A percentile compares a stretch with the other conserved stretches of the same genome.
These are phyloP conservation scores for Stegodyphus mimosarum DNA, from an alignment of 1,140 invertebrate genomes.

Conservation along the genomic window DNA sequence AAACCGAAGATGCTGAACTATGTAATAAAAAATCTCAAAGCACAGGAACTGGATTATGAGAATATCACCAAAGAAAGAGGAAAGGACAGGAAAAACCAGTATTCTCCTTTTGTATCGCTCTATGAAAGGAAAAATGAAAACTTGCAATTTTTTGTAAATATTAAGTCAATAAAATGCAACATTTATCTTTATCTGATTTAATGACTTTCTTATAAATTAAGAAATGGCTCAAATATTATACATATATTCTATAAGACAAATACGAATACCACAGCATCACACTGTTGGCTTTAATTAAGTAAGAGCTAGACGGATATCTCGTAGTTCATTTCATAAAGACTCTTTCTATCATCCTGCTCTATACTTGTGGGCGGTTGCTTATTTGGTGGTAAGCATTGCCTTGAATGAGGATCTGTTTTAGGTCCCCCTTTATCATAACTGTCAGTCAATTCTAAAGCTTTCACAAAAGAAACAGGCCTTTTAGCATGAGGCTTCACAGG, in stretches of 20 bases:
- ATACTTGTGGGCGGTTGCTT: slow-evolving; percentile 33
- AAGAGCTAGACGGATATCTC: slow-evolving; percentile 83
- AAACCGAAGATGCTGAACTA: too few species aligned
- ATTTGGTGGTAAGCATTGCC: slow-evolving; percentile 60
- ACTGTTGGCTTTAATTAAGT: background rate
- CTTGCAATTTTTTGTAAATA: too few species aligned
- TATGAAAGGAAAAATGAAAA: too few species aligned
- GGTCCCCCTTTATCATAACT: slow-evolving; percentile 64
- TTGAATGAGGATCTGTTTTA: slow-evolving; percentile 54
- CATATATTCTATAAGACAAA: slow-evolving; percentile 26
- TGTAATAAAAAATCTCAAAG: too few species aligned
- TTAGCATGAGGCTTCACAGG: slow-evolving; percentile 50
- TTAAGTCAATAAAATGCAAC: too few species aligned
- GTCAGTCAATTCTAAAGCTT: slow-evolving; percentile 90
- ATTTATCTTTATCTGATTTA: background rate
- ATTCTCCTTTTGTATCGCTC: too few species aligned
- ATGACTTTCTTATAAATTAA: slow-evolving; percentile 16
- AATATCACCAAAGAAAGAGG: too few species aligned
- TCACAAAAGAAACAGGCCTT: slow-evolving; percentile 91
- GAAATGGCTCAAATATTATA: slow-evolving; percentile 21
- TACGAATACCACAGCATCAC: background rate
- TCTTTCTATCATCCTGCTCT: slow-evolving; percentile 78
- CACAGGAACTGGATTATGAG: too few species aligned
- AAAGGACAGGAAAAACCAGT: too few species aligned
- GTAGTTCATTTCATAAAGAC: slow-evolving; percentile 95